phyloP scores from a whole-genome alignment of 2,797 vertebrate genomes.

The Kryptolebias ocellatus region DNA sequence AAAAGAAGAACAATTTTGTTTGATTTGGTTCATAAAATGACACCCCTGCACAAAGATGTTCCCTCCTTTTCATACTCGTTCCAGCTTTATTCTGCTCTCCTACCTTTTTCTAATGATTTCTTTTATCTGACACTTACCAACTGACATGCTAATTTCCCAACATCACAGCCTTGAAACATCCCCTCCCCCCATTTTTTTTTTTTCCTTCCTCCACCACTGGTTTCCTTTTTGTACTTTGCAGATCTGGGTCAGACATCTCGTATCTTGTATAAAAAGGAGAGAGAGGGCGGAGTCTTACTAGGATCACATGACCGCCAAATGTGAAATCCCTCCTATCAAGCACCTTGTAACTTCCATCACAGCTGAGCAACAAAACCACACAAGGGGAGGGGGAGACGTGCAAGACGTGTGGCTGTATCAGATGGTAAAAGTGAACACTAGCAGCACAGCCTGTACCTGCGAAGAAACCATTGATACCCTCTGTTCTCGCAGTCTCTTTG shows the following conservation, averaged over 20 bases:
- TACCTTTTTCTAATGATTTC: conserved; percentile 43
- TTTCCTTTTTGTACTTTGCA: conserved; percentile 58
- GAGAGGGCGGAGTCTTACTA: conserved; percentile 2
- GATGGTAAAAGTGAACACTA: conserved; percentile 26
- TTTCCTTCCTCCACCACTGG: conserved; percentile 10
- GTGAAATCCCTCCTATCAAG: conserved; percentile 44
- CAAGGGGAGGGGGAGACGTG: conserved; percentile 2
- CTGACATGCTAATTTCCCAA: conserved; percentile 68
- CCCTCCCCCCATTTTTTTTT: conserved; percentile 10
- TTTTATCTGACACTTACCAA: conserved; percentile 60
- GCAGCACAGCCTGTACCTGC: conserved; percentile 68
- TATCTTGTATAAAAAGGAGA: conserved; percentile 28
- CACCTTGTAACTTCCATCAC: conserved; percentile 48
- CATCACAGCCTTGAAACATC: conserved; percentile 55
- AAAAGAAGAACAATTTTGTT: conserved; percentile 12
- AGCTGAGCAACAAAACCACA: conserved; percentile 28
- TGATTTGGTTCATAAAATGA: conserved; percentile 25
- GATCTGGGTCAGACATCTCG: conserved; percentile 78
- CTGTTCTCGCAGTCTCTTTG: conserved; percentile 42
- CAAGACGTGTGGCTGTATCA: conserved; percentile 10
- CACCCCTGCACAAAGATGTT: conserved; percentile 24
- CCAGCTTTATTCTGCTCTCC: conserved; percentile 1
- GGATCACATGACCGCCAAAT: conserved; percentile 46
- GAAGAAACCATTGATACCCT: conserved; percentile 54
- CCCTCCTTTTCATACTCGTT: conserved; percentile 7